phyloP scores from a whole-genome alignment of 2,888 invertebrate species.

The Sialis fuliginosa region DNA sequence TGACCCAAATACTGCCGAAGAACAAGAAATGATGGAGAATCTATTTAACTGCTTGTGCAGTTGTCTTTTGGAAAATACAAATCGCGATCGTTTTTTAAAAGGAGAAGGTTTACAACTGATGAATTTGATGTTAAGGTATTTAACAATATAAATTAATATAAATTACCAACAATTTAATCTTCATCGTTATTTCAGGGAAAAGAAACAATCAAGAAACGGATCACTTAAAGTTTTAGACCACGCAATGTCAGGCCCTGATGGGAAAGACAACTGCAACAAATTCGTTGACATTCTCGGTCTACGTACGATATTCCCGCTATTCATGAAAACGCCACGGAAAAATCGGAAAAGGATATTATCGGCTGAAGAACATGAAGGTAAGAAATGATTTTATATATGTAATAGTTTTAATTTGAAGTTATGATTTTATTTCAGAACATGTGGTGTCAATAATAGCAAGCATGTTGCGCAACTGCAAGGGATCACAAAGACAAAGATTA shows the following conservation, averaged over 20 bases:
- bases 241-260: constrained; percentile 86
- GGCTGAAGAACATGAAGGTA: constrained; percentile 78
- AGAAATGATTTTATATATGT: not conserved
- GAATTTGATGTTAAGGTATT: constrained; percentile 76
- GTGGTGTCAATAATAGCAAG: constrained; percentile 85
- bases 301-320: constrained; percentile 91
- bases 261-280: constrained; percentile 90
- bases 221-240: constrained; percentile 96
- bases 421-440: constrained; percentile 43
- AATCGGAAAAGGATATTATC: constrained; percentile 60
- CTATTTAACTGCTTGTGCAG: constrained; percentile 93
- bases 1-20: constrained; percentile 80
- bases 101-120: constrained; percentile 97
- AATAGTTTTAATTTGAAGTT: constrained; percentile 1
- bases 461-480: constrained; percentile 82
- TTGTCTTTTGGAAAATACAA: constrained; percentile 70
- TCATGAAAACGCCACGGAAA: constrained; percentile 95
- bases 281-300: constrained; percentile 95
- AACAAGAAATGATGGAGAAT: constrained; percentile 98
- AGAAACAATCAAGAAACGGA: constrained; percentile 90
- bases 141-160: not conserved
- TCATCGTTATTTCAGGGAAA: constrained; percentile 43
- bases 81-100: constrained; percentile 80
- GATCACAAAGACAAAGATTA: constrained; percentile 75
- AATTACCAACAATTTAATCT: not conserved